Conservation (phyloP, 2,888 invertebrate genomes). For the Formica aserva region DNA sequence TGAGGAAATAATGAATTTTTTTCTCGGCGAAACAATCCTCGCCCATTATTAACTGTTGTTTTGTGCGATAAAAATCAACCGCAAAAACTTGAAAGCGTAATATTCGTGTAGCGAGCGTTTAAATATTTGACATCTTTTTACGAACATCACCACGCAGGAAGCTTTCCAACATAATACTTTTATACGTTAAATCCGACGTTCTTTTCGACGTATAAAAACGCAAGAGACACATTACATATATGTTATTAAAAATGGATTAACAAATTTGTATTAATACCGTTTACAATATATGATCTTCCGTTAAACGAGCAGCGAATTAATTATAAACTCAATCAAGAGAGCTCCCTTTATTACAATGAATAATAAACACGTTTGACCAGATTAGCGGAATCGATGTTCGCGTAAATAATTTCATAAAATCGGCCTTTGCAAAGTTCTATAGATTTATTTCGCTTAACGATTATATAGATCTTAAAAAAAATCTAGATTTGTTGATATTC, state of each 20-base stretch:
- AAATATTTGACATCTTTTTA: constrained; percentile 48
- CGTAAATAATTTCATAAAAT: not conserved
- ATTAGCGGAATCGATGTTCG: not conserved
- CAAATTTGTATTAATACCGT: not conserved
- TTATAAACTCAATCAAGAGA: not conserved
- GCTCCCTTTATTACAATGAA: constrained; percentile 1
- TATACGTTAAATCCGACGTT: constrained; percentile 28
- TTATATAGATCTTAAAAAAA: not conserved
- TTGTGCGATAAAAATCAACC: constrained; percentile 25
- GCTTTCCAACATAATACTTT: constrained; percentile 36
- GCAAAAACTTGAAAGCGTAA: constrained; percentile 27
- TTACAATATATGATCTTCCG: constrained; percentile 11
- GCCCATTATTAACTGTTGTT: constrained; percentile 3
- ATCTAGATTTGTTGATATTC: constrained; percentile 71
- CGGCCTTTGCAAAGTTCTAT: not conserved
- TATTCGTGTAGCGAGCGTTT: constrained; percentile 33
- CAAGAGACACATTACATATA: not conserved
- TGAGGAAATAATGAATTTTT: not conserved
- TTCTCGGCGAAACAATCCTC: not conserved
- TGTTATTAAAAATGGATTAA: constrained; percentile 21
- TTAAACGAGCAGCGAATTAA: constrained; percentile 28
- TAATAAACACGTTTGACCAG: constrained; percentile 13
- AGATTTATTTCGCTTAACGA: not conserved
- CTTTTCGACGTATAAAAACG: not conserved
- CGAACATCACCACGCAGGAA: not conserved